These are phyloP conservation scores for Notodonta ziczac DNA, from an alignment of 2,888 invertebrate species.

Conservation along the genomic window DNA sequence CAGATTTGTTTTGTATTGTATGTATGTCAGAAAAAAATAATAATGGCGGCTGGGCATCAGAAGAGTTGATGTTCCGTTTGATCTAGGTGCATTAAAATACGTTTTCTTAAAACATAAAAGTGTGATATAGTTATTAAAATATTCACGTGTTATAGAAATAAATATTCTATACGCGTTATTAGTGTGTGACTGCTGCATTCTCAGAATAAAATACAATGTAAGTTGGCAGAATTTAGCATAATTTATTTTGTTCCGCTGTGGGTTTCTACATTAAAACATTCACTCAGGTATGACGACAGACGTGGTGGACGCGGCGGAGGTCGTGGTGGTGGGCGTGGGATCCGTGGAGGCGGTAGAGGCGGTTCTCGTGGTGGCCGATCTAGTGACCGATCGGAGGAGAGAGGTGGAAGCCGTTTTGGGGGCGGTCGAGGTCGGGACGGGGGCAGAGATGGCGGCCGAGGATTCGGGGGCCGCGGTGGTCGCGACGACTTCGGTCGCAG, in stretches of 20 bases:
- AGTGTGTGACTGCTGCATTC: not conserved
- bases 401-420: slow-evolving; percentile 65
- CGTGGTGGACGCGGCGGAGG: slow-evolving; percentile 75
- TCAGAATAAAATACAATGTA: slow-evolving; percentile 49
- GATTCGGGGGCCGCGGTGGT: slow-evolving; percentile 65
- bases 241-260: slow-evolving; percentile 16
- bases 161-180: not conserved
- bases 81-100: not conserved
- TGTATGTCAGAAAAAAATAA: slow-evolving; percentile 1
- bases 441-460: slow-evolving; percentile 63
- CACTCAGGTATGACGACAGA: slow-evolving; percentile 80
- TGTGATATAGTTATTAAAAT: slow-evolving; percentile 14
- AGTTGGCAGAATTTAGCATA: slow-evolving; percentile 40
- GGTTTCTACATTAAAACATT: slow-evolving; percentile 25
- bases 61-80: not conserved
- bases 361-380: slow-evolving; percentile 65
- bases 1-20: not conserved
- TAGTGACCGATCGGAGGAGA: slow-evolving; percentile 75
- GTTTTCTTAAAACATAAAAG: not conserved
- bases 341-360: slow-evolving; percentile 65
- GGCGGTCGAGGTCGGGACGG: slow-evolving; percentile 57
- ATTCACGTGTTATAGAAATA: not conserved
- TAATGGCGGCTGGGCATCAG: not conserved
- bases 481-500: slow-evolving; percentile 66
- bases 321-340: slow-evolving; percentile 54